phyloP scores from a whole-genome alignment of 1,140 invertebrate genomes.

The Macrobrachium nipponense region DNA sequence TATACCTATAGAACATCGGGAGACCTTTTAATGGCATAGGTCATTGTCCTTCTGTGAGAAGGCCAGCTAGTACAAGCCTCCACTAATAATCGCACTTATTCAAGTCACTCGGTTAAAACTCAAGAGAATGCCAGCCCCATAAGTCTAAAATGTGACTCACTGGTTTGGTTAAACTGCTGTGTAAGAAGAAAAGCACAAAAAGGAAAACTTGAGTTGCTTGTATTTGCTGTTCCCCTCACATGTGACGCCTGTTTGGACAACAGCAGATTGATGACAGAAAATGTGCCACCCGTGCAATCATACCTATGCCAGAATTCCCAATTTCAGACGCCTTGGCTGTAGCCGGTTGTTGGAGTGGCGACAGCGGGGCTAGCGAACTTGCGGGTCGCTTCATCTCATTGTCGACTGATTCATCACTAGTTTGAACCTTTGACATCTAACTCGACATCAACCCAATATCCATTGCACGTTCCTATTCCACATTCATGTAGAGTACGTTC shows the following conservation, averaged over 20 bases:
- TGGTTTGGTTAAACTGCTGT: no score
- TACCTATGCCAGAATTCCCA: constrained; percentile 60
- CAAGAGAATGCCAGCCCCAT: background rate
- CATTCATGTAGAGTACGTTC: constrained; percentile 60
- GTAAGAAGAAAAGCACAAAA: no score
- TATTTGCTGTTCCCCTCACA: constrained; percentile 40
- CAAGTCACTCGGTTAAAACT: background rate
- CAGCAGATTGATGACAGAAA: constrained; percentile 44
- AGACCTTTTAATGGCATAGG: constrained; percentile 10
- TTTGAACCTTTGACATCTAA: constrained; percentile 62
- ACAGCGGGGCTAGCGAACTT: constrained; percentile 52
- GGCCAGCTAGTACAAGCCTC: constrained; percentile 37
- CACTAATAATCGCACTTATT: background rate
- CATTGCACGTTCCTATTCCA: constrained; percentile 59
- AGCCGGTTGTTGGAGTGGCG: constrained; percentile 56
- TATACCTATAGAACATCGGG: constrained; percentile 5
- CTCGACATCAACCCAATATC: constrained; percentile 61
- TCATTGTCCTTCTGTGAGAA: constrained; percentile 24
- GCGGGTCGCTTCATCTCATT: constrained; percentile 59
- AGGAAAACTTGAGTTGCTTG: background rate
- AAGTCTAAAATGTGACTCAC: background rate
- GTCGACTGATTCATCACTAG: constrained; percentile 61
- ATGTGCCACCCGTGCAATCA: constrained; percentile 36
- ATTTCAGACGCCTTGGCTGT: constrained; percentile 56
- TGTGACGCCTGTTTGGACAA: constrained; percentile 45